Conservation (phyloP, 2,888 invertebrate species). For the Ametastegia equiseti region DNA sequence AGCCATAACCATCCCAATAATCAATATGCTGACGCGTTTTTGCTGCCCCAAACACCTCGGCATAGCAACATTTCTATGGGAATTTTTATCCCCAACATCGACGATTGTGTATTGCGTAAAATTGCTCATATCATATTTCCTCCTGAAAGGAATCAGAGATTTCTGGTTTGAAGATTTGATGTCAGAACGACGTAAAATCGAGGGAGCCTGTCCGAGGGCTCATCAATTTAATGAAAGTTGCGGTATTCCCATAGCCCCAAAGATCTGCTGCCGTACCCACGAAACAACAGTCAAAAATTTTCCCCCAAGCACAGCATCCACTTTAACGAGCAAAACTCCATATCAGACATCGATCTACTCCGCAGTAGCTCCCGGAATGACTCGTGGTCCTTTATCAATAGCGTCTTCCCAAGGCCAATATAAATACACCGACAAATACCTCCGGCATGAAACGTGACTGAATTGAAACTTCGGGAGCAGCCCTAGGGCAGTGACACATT, state of each 20-base stretch:
- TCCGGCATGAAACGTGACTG: neutral
- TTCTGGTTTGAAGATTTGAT: slow-evolving; percentile 62
- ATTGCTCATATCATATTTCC: slow-evolving; percentile 58
- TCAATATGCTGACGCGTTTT: slow-evolving; percentile 54
- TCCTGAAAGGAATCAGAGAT: slow-evolving; percentile 60
- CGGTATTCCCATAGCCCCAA: slow-evolving; percentile 39
- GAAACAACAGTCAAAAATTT: neutral
- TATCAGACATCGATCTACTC: slow-evolving; percentile 21
- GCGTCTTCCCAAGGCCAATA: slow-evolving; percentile 31
- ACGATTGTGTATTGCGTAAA: slow-evolving; percentile 57
- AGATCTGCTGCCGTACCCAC: slow-evolving; percentile 21
- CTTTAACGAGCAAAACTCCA: neutral
- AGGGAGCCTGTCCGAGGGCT: slow-evolving; percentile 14
- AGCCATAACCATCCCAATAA: neutral
- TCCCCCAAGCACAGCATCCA: neutral
- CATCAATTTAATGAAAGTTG: slow-evolving; percentile 12
- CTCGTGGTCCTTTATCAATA: slow-evolving; percentile 17
- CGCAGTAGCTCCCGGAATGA: neutral
- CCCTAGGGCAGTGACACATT: neutral
- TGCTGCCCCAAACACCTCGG: slow-evolving; percentile 33
- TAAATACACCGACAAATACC: neutral
- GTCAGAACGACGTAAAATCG: slow-evolving; percentile 17
- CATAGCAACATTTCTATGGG: slow-evolving; percentile 53
- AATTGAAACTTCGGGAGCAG: neutral
- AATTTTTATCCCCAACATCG: slow-evolving; percentile 56